These are phyloP conservation scores for Rattus rattus DNA, from an alignment of 2,113 vertebrate species.

Conservation along the genomic window DNA sequence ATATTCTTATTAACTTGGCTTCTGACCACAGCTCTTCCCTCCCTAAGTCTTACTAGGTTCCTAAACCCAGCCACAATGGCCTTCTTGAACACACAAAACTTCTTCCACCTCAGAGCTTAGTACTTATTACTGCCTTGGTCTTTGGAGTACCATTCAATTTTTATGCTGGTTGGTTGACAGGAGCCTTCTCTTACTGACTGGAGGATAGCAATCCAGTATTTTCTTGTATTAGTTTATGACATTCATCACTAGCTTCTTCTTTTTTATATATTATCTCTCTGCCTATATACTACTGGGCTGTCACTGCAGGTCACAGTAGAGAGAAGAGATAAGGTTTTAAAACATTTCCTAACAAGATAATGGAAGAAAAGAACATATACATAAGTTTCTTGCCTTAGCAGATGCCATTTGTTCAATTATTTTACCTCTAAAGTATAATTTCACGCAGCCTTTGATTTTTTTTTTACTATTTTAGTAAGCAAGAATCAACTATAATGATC, in stretches of 20 bases:
- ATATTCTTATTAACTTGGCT: neutral
- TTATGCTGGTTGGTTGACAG: neutral
- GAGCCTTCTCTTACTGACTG: neutral
- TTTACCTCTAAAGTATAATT: slow-evolving; percentile 60
- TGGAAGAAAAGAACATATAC: slow-evolving; percentile 25
- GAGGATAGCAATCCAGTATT: neutral
- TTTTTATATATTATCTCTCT: neutral
- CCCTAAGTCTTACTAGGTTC: neutral
- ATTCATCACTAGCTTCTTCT: neutral
- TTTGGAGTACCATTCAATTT: neutral
- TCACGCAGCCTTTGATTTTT: neutral
- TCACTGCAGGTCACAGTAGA: neutral
- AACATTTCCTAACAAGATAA: neutral
- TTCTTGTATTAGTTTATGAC: neutral
- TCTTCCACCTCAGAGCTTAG: neutral
- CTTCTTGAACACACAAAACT: neutral
- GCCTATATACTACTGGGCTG: neutral
- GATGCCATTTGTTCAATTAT: slow-evolving; percentile 19
- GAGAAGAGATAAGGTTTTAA: slow-evolving; percentile 5
- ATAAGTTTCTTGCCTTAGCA: slow-evolving; percentile 7
- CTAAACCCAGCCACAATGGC: neutral
- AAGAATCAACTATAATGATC: neutral
- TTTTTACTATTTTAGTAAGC: slow-evolving; percentile 44
- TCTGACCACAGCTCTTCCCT: neutral
- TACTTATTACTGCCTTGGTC: neutral